Evolutionary conservation across 2,797 vertebrate species (phyloP).

Genomic region (Takifugu ocellatus): DNA sequence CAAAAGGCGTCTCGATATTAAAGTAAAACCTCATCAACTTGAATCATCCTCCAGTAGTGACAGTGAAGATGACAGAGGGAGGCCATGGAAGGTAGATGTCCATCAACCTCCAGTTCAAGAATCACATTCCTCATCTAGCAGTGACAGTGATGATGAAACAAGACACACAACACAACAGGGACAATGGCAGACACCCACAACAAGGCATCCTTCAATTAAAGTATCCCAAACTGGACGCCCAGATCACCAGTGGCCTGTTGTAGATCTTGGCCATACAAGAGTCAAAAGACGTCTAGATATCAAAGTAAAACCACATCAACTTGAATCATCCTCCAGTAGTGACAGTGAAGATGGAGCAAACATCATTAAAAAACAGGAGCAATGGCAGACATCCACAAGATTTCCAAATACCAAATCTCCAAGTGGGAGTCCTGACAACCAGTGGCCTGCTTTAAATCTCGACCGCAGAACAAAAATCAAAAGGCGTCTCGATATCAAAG

Average conservation of each 20-base stretch:
- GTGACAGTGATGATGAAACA: conserved; percentile 24
- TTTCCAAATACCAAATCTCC: conserved; percentile 11
- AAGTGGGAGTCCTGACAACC: background rate
- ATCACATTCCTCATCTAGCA: conserved; percentile 13
- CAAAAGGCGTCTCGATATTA: conserved; percentile 13
- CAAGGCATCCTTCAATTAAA: background rate
- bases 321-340: conserved; percentile 13
- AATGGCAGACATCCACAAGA: background rate
- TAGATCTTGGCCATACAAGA: conserved; percentile 7
- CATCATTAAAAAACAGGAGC: background rate
- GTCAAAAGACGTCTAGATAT: conserved; percentile 11
- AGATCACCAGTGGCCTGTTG: background rate
- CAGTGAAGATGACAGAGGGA: conserved; percentile 1
- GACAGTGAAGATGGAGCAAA: background rate
- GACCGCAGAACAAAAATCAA: background rate
- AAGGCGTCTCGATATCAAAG: conserved; percentile 14
- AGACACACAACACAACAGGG: background rate
- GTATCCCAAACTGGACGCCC: background rate
- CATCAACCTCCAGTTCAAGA: no score
- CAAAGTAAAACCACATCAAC: conserved; percentile 6
- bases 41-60: no score
- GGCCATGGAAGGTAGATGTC: no score
- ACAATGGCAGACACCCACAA: background rate
- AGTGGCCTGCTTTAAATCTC: conserved; percentile 2
- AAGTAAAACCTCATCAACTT: no score